Evolutionary conservation across 2,113 vertebrate species (phyloP), one percentile per base, ranked within the genome.

Genomic region (Neoarius graeffei): DNA sequence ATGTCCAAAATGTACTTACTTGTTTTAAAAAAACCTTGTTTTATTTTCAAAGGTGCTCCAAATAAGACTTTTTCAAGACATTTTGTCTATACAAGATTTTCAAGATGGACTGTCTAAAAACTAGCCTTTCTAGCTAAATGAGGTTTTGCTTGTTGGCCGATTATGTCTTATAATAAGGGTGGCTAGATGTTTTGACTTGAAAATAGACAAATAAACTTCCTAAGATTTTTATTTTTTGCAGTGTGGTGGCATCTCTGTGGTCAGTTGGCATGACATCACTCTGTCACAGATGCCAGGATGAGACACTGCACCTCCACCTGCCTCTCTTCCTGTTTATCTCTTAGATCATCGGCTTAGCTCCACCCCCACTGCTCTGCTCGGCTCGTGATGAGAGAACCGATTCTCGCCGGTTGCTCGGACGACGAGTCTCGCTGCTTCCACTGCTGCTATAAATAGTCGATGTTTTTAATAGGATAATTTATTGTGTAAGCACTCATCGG

Each of bases 391-490:
- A 81, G 30, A 7, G 17, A 7, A 35, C 56, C 2, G 48, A 52
- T 84, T n/a, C 71, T 62, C 30, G n/a, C 7, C 27, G 57, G 42
- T 35, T 20, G 56, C 19, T 60, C 3, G 64, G 77, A 25, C 86
- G n/a, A 25, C 11, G 30, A 48, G 20, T 50, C 76, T 35, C 52
- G 23, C 77, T 73, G 66, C 81, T 86, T 64, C 48, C 69, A 48
- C 67, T 23, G 74, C 35, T 30, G 60, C 52, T 94, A 94, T 92
- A 92, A 94, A 95, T 94, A 95, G 93, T 90, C 13, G 66, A 60
- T 88, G 91, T 93, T 91, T 66, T 91, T 95, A 95, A 92, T 95
- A 92, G 94, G 95, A 94, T 94, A 93, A 91, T 93, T 94, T 93
- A 93, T 94, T 83, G 92, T 93, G 87, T 92, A 92, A 91, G 93